Evolutionary conservation across 2,888 invertebrate species (phyloP).

Genomic region (Notodonta dromedarius): DNA sequence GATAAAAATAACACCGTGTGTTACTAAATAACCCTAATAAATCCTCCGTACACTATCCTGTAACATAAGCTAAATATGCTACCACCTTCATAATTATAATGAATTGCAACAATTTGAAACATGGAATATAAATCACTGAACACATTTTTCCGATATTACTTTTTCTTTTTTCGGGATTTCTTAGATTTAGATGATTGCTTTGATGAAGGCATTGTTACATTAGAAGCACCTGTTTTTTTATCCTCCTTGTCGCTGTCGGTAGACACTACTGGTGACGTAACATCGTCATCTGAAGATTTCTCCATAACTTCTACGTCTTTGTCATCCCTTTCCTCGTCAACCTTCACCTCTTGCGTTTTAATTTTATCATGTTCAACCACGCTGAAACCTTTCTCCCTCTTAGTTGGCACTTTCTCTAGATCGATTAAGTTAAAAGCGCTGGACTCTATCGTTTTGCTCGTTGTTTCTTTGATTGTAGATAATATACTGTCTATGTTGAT

Average conservation of each 20-base stretch:
- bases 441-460: constrained; percentile 61
- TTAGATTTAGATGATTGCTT: constrained; percentile 80
- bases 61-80: constrained; percentile 42
- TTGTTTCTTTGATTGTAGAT: constrained; percentile 72
- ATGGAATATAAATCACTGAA: constrained; percentile 56
- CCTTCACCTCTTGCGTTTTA: constrained; percentile 68
- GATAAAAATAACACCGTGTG: too few relatives aligned
- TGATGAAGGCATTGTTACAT: constrained; percentile 60
- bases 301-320: constrained; percentile 70
- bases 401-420: constrained; percentile 69
- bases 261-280: constrained; percentile 76
- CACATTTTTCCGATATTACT: constrained; percentile 73
- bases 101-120: constrained; percentile 49
- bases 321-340: constrained; percentile 68
- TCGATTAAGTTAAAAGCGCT: constrained; percentile 75
- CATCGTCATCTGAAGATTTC: constrained; percentile 85
- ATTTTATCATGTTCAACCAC: constrained; percentile 73
- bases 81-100: constrained; percentile 27
- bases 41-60: not conserved
- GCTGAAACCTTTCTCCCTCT: constrained; percentile 71
- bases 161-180: constrained; percentile 86
- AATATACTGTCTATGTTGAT: constrained; percentile 77
- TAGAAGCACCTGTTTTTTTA: constrained; percentile 69
- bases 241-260: constrained; percentile 84
- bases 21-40: not conserved